Percentiles rank a stretch among this genome's conserved stretches.
Conservation (phyloP, 2,888 invertebrate species). For the Cheilosia vulpina region DNA sequence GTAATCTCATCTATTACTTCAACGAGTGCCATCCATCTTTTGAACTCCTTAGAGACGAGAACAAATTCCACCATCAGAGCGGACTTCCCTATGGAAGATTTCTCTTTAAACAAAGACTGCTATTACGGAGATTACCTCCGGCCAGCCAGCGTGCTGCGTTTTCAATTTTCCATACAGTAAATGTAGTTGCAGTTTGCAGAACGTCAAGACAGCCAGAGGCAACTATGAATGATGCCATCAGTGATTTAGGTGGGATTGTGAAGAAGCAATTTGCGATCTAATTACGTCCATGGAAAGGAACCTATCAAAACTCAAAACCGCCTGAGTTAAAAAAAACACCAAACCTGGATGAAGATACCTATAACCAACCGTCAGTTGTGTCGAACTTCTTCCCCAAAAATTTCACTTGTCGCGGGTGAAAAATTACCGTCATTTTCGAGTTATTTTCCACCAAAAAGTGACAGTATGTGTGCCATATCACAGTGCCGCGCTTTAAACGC, state of each 20-base stretch:
- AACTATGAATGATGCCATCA: slow-evolving; percentile 11
- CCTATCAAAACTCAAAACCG: slow-evolving; percentile 8
- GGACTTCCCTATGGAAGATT: slow-evolving; percentile 15
- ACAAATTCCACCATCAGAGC: slow-evolving; percentile 5
- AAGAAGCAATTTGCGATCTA: neutral
- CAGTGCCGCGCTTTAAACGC: slow-evolving; percentile 9
- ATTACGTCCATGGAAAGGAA: neutral
- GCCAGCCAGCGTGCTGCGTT: slow-evolving; percentile 32
- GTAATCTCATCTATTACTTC: slow-evolving; percentile 64
- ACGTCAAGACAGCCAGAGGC: neutral
- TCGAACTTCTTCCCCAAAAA: neutral
- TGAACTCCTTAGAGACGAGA: slow-evolving; percentile 41
- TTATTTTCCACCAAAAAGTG: slow-evolving; percentile 64
- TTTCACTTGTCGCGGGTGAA: slow-evolving; percentile 56
- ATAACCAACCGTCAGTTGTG: slow-evolving; percentile 5
- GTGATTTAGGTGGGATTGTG: neutral
- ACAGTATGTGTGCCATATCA: slow-evolving; percentile 44
- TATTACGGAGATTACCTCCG: slow-evolving; percentile 41
- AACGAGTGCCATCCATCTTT: slow-evolving; percentile 70
- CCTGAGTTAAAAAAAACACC: neutral
- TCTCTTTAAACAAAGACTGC: slow-evolving; percentile 41
- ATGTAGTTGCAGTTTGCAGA: neutral
- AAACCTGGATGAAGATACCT: neutral
- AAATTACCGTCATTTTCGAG: slow-evolving; percentile 66
- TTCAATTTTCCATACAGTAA: slow-evolving; percentile 37